phyloP scores from a whole-genome alignment of 2,797 vertebrate species.

The Ibycter americanus region DNA sequence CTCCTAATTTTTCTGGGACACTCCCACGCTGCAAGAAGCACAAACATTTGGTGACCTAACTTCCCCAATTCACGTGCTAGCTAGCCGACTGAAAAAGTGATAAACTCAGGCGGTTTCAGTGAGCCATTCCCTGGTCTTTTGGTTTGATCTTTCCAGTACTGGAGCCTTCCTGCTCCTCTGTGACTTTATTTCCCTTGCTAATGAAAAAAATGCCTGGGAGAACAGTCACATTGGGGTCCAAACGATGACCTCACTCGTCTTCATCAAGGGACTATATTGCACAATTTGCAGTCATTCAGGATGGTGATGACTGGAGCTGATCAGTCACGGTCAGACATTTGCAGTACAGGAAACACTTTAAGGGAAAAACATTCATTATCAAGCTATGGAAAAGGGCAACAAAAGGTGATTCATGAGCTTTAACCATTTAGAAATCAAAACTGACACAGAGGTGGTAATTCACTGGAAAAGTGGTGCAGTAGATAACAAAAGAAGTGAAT shows the following conservation, averaged over 20 bases:
- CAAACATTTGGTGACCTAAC: neutral
- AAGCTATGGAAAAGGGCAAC: slow-evolving; percentile 12
- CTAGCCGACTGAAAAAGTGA: neutral
- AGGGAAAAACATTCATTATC: neutral
- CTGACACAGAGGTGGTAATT: neutral
- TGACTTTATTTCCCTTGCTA: slow-evolving; percentile 19
- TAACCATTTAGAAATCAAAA: neutral
- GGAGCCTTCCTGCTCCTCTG: neutral
- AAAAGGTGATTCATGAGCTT: slow-evolving; percentile 15
- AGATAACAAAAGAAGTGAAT: neutral
- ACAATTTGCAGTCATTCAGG: neutral
- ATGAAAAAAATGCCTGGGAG: slow-evolving; percentile 30
- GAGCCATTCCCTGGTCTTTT: neutral
- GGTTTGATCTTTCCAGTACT: neutral
- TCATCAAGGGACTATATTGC: slow-evolving; percentile 15
- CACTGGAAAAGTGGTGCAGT: neutral
- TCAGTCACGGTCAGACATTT: neutral
- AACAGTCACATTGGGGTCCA: neutral
- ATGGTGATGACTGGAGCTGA: neutral
- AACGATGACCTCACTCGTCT: neutral
- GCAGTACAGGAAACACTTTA: neutral
- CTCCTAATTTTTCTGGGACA: neutral
- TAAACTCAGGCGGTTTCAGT: neutral
- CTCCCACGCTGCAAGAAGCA: neutral
- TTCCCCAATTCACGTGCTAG: neutral